phyloP scores from a whole-genome alignment of 2,113 vertebrate genomes.

The Anolis carolinensis region DNA sequence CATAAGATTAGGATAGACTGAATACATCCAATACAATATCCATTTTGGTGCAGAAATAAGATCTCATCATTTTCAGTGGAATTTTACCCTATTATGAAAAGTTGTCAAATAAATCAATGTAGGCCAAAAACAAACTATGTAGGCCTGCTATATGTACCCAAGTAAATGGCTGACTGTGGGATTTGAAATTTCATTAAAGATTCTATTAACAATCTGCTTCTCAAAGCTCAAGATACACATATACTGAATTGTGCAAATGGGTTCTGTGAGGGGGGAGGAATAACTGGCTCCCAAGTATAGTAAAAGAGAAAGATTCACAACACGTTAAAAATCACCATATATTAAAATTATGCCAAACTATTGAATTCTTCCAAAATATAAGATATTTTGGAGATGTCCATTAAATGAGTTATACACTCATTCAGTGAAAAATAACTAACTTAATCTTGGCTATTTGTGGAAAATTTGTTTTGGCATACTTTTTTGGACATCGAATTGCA shows the following conservation, averaged over 20 bases:
- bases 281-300: slow-evolving; percentile 17
- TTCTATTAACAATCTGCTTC: no score
- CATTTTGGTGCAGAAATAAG: not conserved
- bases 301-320: slow-evolving; percentile 34
- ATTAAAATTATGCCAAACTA: slow-evolving; percentile 44
- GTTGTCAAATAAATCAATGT: no score
- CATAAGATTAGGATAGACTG: not conserved
- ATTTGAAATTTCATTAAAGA: not conserved
- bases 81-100: not conserved
- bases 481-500: slow-evolving; percentile 34
- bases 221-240: not conserved
- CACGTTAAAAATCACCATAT: slow-evolving; percentile 25
- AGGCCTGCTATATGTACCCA: not conserved
- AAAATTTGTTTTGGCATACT: slow-evolving; percentile 64
- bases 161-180: not conserved
- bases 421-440: slow-evolving; percentile 51
- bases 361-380: slow-evolving; percentile 46
- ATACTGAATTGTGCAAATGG: not conserved
- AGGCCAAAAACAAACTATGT: no score
- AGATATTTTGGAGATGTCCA: slow-evolving; percentile 57
- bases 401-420: slow-evolving; percentile 47
- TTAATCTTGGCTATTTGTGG: slow-evolving; percentile 53
- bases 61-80: not conserved
- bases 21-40: not conserved
- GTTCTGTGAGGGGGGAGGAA: not conserved